Base-by-base conservation (phyloP, 2,113 vertebrate species). In the Sorex araneus region DNA sequence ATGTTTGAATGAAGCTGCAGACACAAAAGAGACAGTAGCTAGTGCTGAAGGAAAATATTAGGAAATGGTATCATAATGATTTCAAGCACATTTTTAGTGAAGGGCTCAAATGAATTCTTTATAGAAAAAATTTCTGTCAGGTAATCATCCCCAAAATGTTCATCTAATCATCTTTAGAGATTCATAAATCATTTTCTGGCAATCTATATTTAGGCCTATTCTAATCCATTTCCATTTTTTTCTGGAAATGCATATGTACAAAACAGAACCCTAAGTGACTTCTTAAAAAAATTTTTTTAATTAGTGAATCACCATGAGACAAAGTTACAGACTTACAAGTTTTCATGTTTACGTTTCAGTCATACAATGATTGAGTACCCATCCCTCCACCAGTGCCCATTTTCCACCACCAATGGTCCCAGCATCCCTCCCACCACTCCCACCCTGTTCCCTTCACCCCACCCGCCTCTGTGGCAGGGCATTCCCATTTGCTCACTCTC, bases 101-200 rank as follows among this genome's bases (percentile, higher is more conserved):
- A 84, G 54, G 12, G 6, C 88, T 94, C 45, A 92, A 88, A 45
- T 92, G 85, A 69, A 70, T 80, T 83, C 32, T 93, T 90, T 54
- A 77, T 60, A 79, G 36, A 81, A 90, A 90, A 9, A 7, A 45
- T 87, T 91, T 50, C 63, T 94, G 8, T 82, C 45, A 63, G 19
- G 15, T 79, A 43, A 0, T 0, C 89, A 80, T 1, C 2, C 47
- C 92, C 34, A 90, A 81, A 82, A 84, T 82, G 45, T 28, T 73
- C 19, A 4, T 70, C 9, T 67, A 36, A 19, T 96, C 91, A 93
- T 90, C 80, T 93, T 93, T 47, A 92, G 93, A 82, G 9, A 86
- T 86, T 4, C 2, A 94, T 86, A 87, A 77, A 75, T 50, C 57
- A 64, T 47, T 85, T 69, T 82, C 63, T 76, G 64, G 28, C n/a